Evolutionary conservation across 2,113 vertebrate genomes (phyloP).

Genomic region (Crotophaga sulcirostris): DNA sequence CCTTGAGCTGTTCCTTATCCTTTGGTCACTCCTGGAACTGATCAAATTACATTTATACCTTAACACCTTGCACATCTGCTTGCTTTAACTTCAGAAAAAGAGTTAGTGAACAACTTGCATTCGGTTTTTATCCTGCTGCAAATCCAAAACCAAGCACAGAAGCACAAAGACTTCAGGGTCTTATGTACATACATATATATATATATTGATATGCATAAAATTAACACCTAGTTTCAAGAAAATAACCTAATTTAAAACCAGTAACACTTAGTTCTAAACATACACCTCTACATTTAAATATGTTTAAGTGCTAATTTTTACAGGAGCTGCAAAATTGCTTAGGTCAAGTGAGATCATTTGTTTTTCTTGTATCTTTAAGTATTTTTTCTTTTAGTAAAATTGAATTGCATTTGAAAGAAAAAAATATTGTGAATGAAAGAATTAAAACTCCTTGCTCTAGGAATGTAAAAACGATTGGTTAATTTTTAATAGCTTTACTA

Average conservation of each 20-base stretch:
- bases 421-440: not conserved
- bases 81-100: not conserved
- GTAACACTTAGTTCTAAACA: not conserved
- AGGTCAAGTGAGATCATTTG: not conserved
- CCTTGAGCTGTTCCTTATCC: not conserved
- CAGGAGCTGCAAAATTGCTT: not conserved
- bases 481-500: not conserved
- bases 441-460: not conserved
- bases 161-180: not conserved
- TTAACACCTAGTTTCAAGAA: not conserved
- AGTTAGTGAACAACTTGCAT: not conserved
- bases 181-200: not conserved
- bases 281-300: not conserved
- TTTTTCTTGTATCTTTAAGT: not conserved
- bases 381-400: not conserved
- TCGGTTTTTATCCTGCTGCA: not conserved
- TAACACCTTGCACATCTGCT: not conserved
- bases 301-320: not conserved
- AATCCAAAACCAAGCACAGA: not conserved
- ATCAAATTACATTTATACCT: not conserved
- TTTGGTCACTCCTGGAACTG: not conserved
- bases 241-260: not conserved
- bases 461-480: accelerated
- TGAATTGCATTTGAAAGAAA: not conserved
- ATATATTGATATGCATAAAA: not conserved